These are phyloP conservation scores for Acrobeloides nanus DNA, from an alignment of 2,888 invertebrate genomes.

Conservation along the genomic window DNA sequence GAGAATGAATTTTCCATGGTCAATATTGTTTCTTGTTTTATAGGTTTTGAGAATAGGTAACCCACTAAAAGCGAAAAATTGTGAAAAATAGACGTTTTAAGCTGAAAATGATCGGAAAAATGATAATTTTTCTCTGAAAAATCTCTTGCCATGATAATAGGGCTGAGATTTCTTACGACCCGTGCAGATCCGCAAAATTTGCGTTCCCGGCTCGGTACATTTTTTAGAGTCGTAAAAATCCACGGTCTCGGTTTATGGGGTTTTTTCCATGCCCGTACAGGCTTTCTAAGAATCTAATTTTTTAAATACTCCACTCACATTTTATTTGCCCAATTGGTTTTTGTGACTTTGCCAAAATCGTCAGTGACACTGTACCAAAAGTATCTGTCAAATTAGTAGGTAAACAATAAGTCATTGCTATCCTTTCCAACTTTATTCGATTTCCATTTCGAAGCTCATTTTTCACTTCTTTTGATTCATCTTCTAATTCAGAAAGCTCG, in stretches of 20 bases:
- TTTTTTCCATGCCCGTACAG: no score
- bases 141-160: no score
- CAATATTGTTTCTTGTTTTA: slow-evolving; percentile 19
- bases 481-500: neutral
- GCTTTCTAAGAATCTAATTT: neutral
- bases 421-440: slow-evolving; percentile 9
- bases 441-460: no score
- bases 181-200: no score
- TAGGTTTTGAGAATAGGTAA: slow-evolving; percentile 30
- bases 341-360: slow-evolving; percentile 19
- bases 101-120: no score
- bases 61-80: slow-evolving; percentile 24
- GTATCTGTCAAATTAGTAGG: slow-evolving; percentile 16
- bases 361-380: slow-evolving; percentile 17
- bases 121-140: no score
- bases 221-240: no score
- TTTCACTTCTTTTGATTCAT: neutral
- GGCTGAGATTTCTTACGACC: no score
- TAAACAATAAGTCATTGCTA: slow-evolving; percentile 21
- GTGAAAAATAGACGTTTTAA: neutral
- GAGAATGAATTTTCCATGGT: slow-evolving; percentile 30
- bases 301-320: slow-evolving; percentile 4
- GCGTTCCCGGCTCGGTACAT: no score
- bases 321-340: slow-evolving; percentile 24
- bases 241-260: no score